Percentiles rank a stretch among this genome's conserved stretches.
phyloP scores from a whole-genome alignment of 2,113 vertebrate genomes.

The Paradoxurus hermaphroditus region DNA sequence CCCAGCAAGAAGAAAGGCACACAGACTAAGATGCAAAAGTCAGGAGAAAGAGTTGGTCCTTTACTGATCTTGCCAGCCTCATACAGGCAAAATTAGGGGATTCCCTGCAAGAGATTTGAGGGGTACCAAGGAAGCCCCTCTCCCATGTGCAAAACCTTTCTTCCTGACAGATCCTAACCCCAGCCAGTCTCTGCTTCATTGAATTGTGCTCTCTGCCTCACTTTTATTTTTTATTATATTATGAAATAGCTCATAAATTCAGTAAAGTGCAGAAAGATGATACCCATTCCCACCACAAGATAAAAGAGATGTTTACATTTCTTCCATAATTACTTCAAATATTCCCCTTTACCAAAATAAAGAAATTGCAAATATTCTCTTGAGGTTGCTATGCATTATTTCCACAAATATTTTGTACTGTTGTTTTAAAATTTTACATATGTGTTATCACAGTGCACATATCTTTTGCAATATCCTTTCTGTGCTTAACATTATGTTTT shows the following conservation, averaged over 20 bases:
- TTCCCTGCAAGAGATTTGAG: not conserved
- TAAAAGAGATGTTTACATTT: constrained; percentile 16
- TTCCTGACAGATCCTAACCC: not conserved
- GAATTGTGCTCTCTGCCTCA: not conserved
- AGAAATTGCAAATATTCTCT: not conserved
- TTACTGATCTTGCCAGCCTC: not conserved
- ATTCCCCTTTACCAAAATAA: not conserved
- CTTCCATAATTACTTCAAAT: constrained; percentile 6
- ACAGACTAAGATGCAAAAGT: not conserved
- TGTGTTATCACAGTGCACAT: not conserved
- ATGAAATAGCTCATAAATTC: not conserved
- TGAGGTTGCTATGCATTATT: not conserved
- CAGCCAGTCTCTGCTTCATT: not conserved
- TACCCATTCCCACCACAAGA: not conserved
- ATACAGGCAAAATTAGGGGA: not conserved
- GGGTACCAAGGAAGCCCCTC: not conserved
- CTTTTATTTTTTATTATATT: not conserved
- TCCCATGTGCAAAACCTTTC: not conserved
- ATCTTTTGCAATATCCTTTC: constrained; percentile 6
- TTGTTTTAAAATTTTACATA: not conserved
- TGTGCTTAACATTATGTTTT: not conserved
- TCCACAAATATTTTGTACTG: not conserved
- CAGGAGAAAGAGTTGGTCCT: not conserved
- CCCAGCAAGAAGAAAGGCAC: not conserved
- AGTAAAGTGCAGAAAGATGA: not conserved